Evolutionary conservation across 2,113 vertebrate genomes (phyloP), one percentile per base, ranked within the genome.

Genomic region (Glaucomys volans): DNA sequence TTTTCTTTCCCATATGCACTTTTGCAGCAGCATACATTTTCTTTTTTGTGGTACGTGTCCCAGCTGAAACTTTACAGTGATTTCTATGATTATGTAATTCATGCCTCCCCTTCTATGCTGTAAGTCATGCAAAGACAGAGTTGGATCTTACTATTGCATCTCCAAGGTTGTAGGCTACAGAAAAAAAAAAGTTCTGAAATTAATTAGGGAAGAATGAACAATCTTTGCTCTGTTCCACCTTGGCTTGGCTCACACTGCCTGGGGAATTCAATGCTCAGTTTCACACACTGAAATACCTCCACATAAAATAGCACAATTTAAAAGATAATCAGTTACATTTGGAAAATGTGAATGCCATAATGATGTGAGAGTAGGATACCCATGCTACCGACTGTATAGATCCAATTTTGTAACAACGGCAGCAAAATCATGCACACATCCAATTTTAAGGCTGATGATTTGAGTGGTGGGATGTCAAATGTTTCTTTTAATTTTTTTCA

Each of bases 231-330:
- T 74, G 5, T 35, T 2, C 26, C 85, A 26, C 30, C 40, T 17
- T 79, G 79, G 4, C 32, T 96, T 79, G 62, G 20, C 17, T 85
- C 66, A 24, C n/a, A 11, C 17, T 66, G 32, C 35, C 89, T 83
- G 10, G 26, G 22, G 35, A 92, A 77, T 83, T 4, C 0, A 5
- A 8, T 66, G 44, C n/a, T 94, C 18, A 16, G 8, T 47, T 90
- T 87, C 20, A 90, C 14, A 80, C 26, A 74, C 16, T 26, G 16
- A 77, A 90, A 90, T 64, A 20, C 1, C 32, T 13, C 72, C 20
- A 13, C 40, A 64, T 62, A 87, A 95, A 96, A 62, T 5, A 77
- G n/a, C 18, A 50, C n/a, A 42, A 75, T 95, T 88, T 40, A 64
- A 79, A 89, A 91, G 84, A 72, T 62, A 71, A 88, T 57, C 12